Percentiles rank a stretch among this genome's conserved stretches.
These are phyloP conservation scores for Eubucco bourcierii DNA, from an alignment of 2,113 vertebrate species.

Conservation along the genomic window DNA sequence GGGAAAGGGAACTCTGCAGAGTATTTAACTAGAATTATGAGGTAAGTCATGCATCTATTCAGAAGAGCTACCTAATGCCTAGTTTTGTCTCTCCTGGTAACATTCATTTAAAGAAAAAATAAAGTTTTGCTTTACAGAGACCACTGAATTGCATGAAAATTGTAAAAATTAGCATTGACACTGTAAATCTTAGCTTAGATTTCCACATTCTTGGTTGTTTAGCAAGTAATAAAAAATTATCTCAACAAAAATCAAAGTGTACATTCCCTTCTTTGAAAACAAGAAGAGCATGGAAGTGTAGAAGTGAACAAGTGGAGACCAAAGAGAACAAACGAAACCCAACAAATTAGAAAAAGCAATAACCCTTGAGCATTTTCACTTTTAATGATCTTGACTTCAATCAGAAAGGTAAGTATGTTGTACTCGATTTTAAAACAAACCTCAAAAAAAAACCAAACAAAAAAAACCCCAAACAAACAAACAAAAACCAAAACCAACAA, in stretches of 20 bases:
- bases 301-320: not conserved
- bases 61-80: not conserved
- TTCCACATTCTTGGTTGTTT: not conserved
- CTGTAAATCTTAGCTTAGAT: not conserved
- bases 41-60: not conserved
- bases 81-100: not conserved
- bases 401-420: not conserved
- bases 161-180: not conserved
- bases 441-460: not conserved
- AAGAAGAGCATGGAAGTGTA: not conserved
- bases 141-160: not conserved
- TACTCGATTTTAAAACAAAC: not conserved
- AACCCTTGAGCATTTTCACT: not conserved
- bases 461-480: not conserved
- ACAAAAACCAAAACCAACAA: too few species aligned
- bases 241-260: not conserved
- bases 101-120: not conserved
- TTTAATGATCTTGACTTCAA: not conserved
- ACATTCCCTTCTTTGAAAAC: not conserved
- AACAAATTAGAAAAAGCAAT: not conserved
- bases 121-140: not conserved
- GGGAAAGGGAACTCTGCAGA: not conserved
- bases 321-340: not conserved
- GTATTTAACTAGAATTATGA: not conserved
- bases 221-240: not conserved